phyloP scores from a whole-genome alignment of 2,797 vertebrate species.

The Danio choprae region DNA sequence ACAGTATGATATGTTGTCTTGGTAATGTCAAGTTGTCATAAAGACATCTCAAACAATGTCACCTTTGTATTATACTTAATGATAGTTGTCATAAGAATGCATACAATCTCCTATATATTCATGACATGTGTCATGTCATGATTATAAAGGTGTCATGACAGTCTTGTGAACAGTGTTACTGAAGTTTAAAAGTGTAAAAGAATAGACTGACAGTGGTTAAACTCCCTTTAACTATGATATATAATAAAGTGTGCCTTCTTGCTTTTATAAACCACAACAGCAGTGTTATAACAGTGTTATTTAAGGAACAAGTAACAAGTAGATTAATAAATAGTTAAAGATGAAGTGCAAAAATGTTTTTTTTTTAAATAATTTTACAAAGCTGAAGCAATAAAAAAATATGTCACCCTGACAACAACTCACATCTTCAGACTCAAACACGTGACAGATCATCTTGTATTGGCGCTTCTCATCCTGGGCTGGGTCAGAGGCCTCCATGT shows the following conservation, averaged over 20 bases:
- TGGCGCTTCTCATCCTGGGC: conserved; percentile 92
- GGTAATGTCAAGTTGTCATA: too few relatives aligned
- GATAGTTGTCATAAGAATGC: too few relatives aligned
- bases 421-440: conserved; percentile 98
- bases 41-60: too few relatives aligned
- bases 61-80: too few relatives aligned
- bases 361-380: not conserved
- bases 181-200: too few relatives aligned
- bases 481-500: conserved; percentile 88
- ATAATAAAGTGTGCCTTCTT: not conserved
- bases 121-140: too few relatives aligned
- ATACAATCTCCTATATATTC: too few relatives aligned
- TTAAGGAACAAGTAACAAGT: too few relatives aligned
- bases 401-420: conserved; percentile 67
- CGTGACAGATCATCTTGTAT: conserved; percentile 99
- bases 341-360: not conserved
- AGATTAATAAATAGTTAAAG: not conserved
- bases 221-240: not conserved
- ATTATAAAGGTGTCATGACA: too few relatives aligned
- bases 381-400: conserved; percentile 5
- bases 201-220: not conserved
- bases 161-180: too few relatives aligned
- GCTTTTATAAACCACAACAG: not conserved
- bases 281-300: not conserved
- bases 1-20: too few relatives aligned